These are phyloP conservation scores for Scotopteryx bipunctaria DNA, from an alignment of 2,888 invertebrate genomes.

Conservation along the genomic window DNA sequence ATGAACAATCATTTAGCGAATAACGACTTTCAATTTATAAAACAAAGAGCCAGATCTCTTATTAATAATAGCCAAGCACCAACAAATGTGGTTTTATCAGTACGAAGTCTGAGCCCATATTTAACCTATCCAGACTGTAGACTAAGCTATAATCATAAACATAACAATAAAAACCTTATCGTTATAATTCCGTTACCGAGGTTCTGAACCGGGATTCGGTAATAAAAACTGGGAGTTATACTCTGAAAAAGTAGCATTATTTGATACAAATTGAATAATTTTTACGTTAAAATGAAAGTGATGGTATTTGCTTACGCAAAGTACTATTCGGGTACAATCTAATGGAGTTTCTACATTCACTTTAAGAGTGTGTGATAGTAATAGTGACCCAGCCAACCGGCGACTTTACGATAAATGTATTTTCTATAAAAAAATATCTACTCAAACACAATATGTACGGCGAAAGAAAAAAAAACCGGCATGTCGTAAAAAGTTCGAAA, in stretches of 20 bases:
- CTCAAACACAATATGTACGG: too few species aligned
- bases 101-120: conserved; percentile 10
- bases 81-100: conserved; percentile 6
- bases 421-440: too few species aligned
- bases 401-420: too few species aligned
- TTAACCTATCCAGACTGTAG: conserved; percentile 21
- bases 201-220: conserved; percentile 11
- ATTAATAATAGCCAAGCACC: conserved; percentile 4
- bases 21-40: not conserved
- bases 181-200: conserved; percentile 10
- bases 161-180: conserved; percentile 24
- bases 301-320: not conserved
- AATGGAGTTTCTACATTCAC: too few species aligned
- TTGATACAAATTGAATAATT: not conserved
- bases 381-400: too few species aligned
- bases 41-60: conserved; percentile 6
- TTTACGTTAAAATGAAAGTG: not conserved
- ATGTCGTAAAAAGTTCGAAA: too few species aligned
- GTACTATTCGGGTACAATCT: not conserved
- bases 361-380: too few species aligned
- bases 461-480: too few species aligned
- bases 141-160: conserved; percentile 18
- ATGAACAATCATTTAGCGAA: not conserved
- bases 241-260: not conserved
- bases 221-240: conserved; percentile 10